phyloP scores from a whole-genome alignment of 64 coral and sea anemone species.

The Actinia tenebrosa region DNA sequence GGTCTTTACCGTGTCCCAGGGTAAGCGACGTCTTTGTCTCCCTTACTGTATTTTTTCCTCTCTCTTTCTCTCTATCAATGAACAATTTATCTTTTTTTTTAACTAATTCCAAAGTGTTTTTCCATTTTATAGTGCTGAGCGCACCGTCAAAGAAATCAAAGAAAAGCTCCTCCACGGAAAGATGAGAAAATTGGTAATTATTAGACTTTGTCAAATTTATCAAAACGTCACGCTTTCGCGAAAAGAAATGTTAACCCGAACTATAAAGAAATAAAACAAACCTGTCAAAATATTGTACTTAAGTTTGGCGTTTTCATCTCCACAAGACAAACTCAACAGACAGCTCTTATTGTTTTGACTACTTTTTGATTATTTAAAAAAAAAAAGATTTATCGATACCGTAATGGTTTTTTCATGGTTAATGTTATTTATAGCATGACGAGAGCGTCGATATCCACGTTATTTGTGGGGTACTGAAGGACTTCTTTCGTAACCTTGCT shows the following conservation, averaged over 20 bases:
- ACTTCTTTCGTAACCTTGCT: slow-evolving; percentile 81
- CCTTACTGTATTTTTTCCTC: neutral
- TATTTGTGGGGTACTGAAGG: slow-evolving; percentile 91
- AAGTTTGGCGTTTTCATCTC: neutral
- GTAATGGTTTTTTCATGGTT: neutral
- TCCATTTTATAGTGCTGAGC: slow-evolving; percentile 58
- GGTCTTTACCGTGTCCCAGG: slow-evolving; percentile 94
- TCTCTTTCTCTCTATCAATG: neutral
- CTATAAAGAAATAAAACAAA: neutral
- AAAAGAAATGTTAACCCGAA: no score
- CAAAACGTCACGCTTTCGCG: no score
- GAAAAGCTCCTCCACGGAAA: slow-evolving; percentile 87
- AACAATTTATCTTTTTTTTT: neutral
- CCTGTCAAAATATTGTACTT: neutral
- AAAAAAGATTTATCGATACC: neutral
- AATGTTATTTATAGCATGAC: slow-evolving; percentile 25
- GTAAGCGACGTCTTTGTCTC: slow-evolving; percentile 36
- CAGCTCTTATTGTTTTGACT: neutral
- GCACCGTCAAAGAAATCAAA: slow-evolving; percentile 70
- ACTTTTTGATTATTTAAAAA: neutral
- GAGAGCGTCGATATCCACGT: slow-evolving; percentile 80
- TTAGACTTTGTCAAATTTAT: no score
- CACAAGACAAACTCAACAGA: neutral
- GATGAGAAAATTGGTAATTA: slow-evolving; percentile 70
- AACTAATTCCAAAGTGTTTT: neutral